These are phyloP conservation scores for Xenops minutus DNA, from an alignment of 2,797 vertebrate genomes.

Conservation along the genomic window DNA sequence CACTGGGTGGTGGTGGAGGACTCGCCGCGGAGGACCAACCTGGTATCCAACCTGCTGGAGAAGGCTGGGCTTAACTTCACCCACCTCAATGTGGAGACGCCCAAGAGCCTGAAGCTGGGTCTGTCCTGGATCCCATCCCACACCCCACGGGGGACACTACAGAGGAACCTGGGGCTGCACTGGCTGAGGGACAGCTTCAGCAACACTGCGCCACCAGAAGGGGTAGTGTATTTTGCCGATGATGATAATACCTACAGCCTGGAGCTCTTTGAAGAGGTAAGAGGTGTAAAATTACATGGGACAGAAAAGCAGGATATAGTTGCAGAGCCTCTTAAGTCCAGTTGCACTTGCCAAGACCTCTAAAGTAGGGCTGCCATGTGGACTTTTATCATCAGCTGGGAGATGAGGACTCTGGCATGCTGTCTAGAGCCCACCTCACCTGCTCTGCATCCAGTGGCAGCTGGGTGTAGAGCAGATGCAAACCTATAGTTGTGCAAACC, in stretches of 20 bases:
- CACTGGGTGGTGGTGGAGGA: slow-evolving; percentile 84
- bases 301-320: not conserved
- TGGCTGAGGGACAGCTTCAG: slow-evolving; percentile 78
- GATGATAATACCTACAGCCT: slow-evolving; percentile 98
- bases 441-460: not conserved
- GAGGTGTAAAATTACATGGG: not conserved
- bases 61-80: slow-evolving; percentile 81
- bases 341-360: not conserved
- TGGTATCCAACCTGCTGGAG: slow-evolving; percentile 79
- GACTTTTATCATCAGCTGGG: not conserved
- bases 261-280: slow-evolving; percentile 95
- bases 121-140: slow-evolving; percentile 76
- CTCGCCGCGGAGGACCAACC: slow-evolving; percentile 74
- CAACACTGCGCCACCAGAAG: slow-evolving; percentile 65
- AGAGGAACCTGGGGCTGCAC: slow-evolving; percentile 79
- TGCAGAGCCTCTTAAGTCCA: not conserved
- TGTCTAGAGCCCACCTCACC: not conserved
- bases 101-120: slow-evolving; percentile 76
- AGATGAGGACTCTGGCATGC: not conserved
- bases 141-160: slow-evolving; percentile 77
- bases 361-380: not conserved
- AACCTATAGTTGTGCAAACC: not conserved
- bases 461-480: not conserved
- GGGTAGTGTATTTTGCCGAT: slow-evolving; percentile 95
- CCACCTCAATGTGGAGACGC: slow-evolving; percentile 76